phyloP scores from a whole-genome alignment of 2,888 invertebrate species.

The Phasia obesa region DNA sequence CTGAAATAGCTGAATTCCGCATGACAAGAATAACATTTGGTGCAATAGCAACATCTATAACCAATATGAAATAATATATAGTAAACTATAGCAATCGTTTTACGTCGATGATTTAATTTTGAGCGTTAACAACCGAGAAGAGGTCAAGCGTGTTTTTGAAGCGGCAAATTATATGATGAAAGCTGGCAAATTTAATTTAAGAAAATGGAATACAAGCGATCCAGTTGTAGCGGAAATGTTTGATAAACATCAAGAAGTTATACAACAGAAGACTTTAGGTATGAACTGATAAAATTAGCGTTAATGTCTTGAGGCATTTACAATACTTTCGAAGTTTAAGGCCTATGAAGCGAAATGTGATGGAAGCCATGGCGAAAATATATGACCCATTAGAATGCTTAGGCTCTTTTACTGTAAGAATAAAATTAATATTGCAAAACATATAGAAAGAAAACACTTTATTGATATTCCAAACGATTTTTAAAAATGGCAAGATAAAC shows the following conservation, averaged over 20 bases:
- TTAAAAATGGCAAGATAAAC: conserved; percentile 29
- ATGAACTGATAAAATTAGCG: conserved; percentile 54
- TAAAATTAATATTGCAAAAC: too few relatives aligned
- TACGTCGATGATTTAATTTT: conserved; percentile 51
- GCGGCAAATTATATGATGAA: conserved; percentile 57
- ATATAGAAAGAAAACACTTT: too few relatives aligned
- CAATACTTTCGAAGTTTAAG: conserved; percentile 25
- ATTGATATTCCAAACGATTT: conserved; percentile 15
- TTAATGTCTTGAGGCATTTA: conserved; percentile 26
- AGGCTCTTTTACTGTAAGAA: too few relatives aligned
- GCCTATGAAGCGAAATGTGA: too few relatives aligned
- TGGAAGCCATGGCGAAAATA: too few relatives aligned
- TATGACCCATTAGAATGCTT: too few relatives aligned
- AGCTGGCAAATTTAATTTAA: conserved; percentile 59
- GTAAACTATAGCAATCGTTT: conserved; percentile 34
- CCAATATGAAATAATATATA: conserved; percentile 60
- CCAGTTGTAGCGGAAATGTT: not conserved
- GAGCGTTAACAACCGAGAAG: not conserved
- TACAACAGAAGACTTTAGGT: conserved; percentile 56
- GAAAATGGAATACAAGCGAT: conserved; percentile 68
- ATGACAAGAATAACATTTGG: conserved; percentile 69
- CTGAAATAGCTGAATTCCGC: conserved; percentile 47
- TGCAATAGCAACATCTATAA: conserved; percentile 42
- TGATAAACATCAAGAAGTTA: not conserved
- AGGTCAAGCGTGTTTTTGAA: conserved; percentile 31